Conservation (phyloP, 1,140 invertebrate species). For the Mactra quadrangularis region DNA sequence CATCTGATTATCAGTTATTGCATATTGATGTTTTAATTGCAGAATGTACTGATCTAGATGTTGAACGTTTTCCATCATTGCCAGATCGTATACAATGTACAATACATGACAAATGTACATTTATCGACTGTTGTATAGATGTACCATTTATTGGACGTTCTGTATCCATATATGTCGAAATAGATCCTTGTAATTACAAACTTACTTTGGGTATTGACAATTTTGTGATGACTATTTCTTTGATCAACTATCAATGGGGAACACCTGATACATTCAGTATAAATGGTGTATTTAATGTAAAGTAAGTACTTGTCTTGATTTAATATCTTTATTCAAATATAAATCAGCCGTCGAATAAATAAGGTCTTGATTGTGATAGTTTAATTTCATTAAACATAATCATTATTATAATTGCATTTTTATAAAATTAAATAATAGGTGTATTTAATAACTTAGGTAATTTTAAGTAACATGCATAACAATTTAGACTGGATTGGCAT, state of each 20-base stretch:
- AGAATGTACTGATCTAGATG: conserved; percentile 5
- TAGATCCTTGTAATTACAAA: conserved; percentile 31
- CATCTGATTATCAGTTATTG: no score
- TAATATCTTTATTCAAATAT: no score
- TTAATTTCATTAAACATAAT: no score
- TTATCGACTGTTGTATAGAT: conserved; percentile 44
- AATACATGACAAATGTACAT: conserved; percentile 41
- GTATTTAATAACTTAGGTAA: no score
- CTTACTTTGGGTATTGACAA: conserved; percentile 30
- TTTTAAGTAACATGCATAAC: no score
- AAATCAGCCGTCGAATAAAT: no score
- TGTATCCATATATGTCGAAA: not conserved
- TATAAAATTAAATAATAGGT: no score
- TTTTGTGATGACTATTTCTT: not conserved
- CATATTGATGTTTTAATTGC: no score
- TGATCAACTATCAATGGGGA: conserved; percentile 51
- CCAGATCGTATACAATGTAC: conserved; percentile 14
- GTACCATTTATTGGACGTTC: conserved; percentile 9
- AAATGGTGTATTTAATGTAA: conserved; percentile 30
- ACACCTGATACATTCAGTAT: conserved; percentile 5
- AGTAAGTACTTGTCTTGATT: conserved; percentile 28
- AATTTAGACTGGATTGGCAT: no score
- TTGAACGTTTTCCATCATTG: not conserved
- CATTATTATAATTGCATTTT: no score
- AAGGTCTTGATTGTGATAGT: no score